phyloP scores from a whole-genome alignment of 2,888 invertebrate genomes.

The Ichneumoninae sp. region DNA sequence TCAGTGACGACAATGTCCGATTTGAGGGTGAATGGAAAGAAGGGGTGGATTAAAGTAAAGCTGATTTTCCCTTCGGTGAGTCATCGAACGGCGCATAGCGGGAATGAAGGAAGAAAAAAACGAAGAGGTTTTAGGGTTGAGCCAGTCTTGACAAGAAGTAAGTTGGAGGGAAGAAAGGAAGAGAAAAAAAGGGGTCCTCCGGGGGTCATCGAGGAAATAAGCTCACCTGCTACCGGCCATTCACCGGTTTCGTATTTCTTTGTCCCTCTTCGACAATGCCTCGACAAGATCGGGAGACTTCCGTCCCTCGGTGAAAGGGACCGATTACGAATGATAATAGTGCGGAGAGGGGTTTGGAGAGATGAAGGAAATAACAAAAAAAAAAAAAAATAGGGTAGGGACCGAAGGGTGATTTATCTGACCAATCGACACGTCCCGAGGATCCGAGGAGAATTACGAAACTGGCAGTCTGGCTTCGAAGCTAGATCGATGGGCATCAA shows the following conservation, averaged over 20 bases:
- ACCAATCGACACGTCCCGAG: background rate
- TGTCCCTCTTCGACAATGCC: slow-evolving; percentile 26
- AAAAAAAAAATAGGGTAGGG: background rate
- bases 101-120: slow-evolving; percentile 34
- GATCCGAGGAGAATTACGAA: background rate
- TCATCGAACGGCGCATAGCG: background rate
- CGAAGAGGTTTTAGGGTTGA: slow-evolving; percentile 18
- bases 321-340: slow-evolving; percentile 58
- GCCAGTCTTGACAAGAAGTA: slow-evolving; percentile 14
- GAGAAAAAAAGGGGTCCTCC: background rate
- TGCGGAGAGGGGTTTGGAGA: background rate
- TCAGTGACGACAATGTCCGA: slow-evolving; percentile 32
- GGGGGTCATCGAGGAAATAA: slow-evolving; percentile 47
- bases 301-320: slow-evolving; percentile 35
- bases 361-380: background rate
- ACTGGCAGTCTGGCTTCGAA: background rate
- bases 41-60: slow-evolving; percentile 24
- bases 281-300: slow-evolving; percentile 47
- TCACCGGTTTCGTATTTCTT: slow-evolving; percentile 15
- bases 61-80: slow-evolving; percentile 28
- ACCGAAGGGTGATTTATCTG: slow-evolving; percentile 21
- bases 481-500: background rate
- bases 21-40: background rate
- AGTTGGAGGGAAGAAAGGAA: slow-evolving; percentile 33
- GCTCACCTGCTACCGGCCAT: slow-evolving; percentile 38